Evolutionary conservation across 2,113 vertebrate genomes (phyloP), one percentile per base, ranked within the genome.

Genomic region (Sinocyclocheilus maitianheensis): DNA sequence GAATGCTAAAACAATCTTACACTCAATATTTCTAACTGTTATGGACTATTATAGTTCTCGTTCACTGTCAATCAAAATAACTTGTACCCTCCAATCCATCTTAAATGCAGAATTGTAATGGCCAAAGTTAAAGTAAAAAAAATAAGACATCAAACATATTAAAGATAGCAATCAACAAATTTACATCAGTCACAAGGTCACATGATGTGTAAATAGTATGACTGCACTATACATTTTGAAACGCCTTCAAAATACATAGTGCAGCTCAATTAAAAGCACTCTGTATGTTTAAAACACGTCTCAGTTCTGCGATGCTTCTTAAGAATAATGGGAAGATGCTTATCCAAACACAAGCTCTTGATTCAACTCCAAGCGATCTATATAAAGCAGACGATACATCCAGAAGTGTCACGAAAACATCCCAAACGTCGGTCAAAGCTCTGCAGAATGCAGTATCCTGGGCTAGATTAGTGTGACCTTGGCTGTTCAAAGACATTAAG

Each of bases 391-490:
- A 40, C 24, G 60, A 69, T 9, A 10, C 13, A 20, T 82, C 80
- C 80, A 72, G n/a, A 53, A 77, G 58, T 63, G 55, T 67, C 55
- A 53, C 46, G 24, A 67, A 34, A 67, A 67, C 74, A 85, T 77
- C 63, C 84, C 74, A 26, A 67, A 14, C 26, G 46, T 63, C 74
- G 12, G 46, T 48, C 46, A 48, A 48, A 48, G 46, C 46, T 43
- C 37, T 24, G 53, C 46, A 77, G 60, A 77, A 83, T 43, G 43
- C 40, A 14, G 78, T 89, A 85, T 60, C 67, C 72, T 89, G 89
- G 69, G 40, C 65, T 89, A 91, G 65, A 76, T 91, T 93, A 84
- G 89, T 92, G 87, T 85, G 88, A 89, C 93, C 90, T 89, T 74
- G 87, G 91, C 90, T 26, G 89, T 86, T 85, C 81, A 91, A 63